These are phyloP conservation scores for Tupaia chinensis DNA, from an alignment of 2,113 vertebrate species.

Conservation along the genomic window DNA sequence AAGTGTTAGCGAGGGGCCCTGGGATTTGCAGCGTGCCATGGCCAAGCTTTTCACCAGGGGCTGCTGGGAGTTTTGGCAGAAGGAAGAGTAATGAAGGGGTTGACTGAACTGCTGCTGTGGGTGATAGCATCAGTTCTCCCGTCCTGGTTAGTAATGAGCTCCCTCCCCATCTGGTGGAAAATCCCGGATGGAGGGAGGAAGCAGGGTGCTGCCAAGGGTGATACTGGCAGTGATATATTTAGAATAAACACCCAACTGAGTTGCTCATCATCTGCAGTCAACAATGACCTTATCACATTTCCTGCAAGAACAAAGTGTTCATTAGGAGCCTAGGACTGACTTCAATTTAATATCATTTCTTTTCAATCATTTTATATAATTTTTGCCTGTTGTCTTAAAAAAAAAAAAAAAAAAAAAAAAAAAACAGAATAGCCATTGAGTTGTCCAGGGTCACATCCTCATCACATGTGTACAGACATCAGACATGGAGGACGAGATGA, in stretches of 20 bases:
- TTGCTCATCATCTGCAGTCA: conserved; percentile 55
- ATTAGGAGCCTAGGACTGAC: background rate
- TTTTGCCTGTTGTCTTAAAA: conserved; percentile 20
- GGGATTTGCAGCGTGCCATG: conserved; percentile 56
- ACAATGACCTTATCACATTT: conserved; percentile 65
- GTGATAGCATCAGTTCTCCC: conserved; percentile 44
- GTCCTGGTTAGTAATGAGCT: conserved; percentile 65
- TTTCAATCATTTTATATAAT: background rate
- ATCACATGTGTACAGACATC: background rate
- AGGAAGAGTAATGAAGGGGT: conserved; percentile 70
- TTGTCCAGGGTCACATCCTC: background rate
- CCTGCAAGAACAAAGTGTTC: conserved; percentile 56
- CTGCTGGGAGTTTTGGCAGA: conserved; percentile 61
- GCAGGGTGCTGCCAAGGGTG: conserved; percentile 62
- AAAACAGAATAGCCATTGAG: background rate
- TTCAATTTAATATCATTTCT: conserved; percentile 38
- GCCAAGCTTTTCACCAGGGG: conserved; percentile 53
- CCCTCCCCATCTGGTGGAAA: conserved; percentile 67
- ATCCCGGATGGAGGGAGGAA: conserved; percentile 48
- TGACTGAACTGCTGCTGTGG: conserved; percentile 64
- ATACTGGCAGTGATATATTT: conserved; percentile 69
- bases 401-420: background rate
- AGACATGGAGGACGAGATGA: background rate
- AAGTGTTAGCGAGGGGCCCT: conserved; percentile 62
- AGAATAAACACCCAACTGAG: conserved; percentile 55